These are phyloP conservation scores for Merodon equestris DNA, from an alignment of 2,888 invertebrate species.

Conservation along the genomic window DNA sequence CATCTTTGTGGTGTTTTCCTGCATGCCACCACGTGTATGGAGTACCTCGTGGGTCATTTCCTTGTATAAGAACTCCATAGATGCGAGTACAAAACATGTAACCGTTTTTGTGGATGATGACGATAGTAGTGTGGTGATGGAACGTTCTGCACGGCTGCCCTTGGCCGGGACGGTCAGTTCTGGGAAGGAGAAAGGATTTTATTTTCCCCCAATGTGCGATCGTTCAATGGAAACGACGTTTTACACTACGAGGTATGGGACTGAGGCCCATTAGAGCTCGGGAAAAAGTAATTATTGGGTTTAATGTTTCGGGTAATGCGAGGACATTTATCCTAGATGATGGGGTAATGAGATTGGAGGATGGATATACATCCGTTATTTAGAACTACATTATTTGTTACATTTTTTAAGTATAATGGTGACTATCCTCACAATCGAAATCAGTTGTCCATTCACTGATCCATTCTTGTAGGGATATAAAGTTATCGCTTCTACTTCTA, in stretches of 20 bases:
- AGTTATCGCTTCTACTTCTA: too few relatives aligned
- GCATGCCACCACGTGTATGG: too few relatives aligned
- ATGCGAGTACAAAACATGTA: constrained; percentile 15
- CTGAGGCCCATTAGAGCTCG: not conserved
- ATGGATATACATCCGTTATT: too few relatives aligned
- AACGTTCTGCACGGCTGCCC: constrained; percentile 43
- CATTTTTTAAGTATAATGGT: too few relatives aligned
- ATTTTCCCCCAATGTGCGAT: constrained; percentile 14
- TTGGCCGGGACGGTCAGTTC: constrained; percentile 13
- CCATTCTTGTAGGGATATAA: too few relatives aligned
- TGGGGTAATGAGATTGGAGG: too few relatives aligned
- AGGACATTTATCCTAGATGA: too few relatives aligned
- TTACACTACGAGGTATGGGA: not conserved
- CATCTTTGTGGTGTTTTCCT: too few relatives aligned
- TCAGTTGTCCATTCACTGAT: too few relatives aligned
- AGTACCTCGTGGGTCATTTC: constrained; percentile 55
- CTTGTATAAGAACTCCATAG: constrained; percentile 39
- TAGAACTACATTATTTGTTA: too few relatives aligned
- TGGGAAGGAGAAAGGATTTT: constrained; percentile 50
- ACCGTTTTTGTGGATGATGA: constrained; percentile 38
- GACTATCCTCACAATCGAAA: too few relatives aligned
- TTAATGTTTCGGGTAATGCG: constrained; percentile 29
- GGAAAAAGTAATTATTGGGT: constrained; percentile 37
- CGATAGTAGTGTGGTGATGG: constrained; percentile 3
- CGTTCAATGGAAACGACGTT: constrained; percentile 30